These are phyloP conservation scores for Erythrolamprus reginae DNA, from an alignment of 2,113 vertebrate species.

Conservation along the genomic window DNA sequence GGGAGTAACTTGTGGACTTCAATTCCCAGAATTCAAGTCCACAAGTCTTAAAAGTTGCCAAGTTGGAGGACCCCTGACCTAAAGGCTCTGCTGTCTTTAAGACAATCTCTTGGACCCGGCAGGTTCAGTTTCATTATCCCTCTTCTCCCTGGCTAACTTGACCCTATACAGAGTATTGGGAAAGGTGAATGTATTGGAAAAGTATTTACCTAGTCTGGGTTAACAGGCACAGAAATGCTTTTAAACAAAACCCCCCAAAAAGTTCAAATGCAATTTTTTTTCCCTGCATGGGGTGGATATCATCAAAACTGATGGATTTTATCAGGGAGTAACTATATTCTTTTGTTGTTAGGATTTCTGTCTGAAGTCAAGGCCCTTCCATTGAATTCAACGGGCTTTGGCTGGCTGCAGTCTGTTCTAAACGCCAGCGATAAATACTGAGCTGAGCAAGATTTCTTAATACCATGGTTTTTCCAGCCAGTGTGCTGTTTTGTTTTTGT, in stretches of 20 bases:
- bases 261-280: not conserved
- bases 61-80: too few species aligned
- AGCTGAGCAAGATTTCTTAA: not conserved
- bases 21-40: too few species aligned
- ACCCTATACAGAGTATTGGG: not conserved
- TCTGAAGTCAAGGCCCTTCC: not conserved
- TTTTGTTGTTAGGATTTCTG: not conserved
- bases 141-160: not conserved
- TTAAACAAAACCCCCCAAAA: not conserved
- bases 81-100: too few species aligned
- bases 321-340: not conserved
- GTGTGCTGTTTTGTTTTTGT: not conserved
- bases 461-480: not conserved
- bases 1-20: too few species aligned
- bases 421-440: not conserved
- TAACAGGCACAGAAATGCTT: not conserved
- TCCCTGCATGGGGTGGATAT: not conserved
- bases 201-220: not conserved
- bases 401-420: not conserved
- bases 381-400: not conserved
- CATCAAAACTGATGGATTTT: not conserved
- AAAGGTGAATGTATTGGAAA: not conserved
- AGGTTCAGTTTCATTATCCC: not conserved
- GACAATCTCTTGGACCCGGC: not conserved
- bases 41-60: too few species aligned